Base-by-base conservation (phyloP, 2,888 invertebrate genomes). In the Axea sp. region DNA sequence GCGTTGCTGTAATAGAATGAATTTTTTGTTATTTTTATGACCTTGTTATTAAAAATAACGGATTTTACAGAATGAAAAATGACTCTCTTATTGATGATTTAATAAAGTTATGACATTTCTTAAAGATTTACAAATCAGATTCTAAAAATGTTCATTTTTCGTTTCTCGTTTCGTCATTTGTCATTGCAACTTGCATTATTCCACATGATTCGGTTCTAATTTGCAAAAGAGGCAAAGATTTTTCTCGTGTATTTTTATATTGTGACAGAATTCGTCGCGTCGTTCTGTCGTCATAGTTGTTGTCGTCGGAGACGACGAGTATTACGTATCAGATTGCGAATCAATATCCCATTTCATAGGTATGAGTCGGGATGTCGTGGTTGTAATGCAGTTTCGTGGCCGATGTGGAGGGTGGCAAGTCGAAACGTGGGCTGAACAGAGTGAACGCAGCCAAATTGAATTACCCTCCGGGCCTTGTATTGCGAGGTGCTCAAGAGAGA, bases 331-430 rank as follows among this genome's bases (percentile, higher is more conserved):
- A 80, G 82, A 83, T 84, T 82, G 80, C 83, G 78, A 82, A 84
- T 84, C 84, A 83, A 84, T 84, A 84, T 82, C 83, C 82, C 80
- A 82, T 84, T 82, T 82, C 80, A 81, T 79, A 80, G 81, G 80
- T 82, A 81, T 76, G 81, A 83, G 82, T 81, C 69, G 80, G 80
- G 81, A 82, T 81, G 81, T 81, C 80, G 79, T 80, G 78, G 80
- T 77, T 78, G 80, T 83, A 82, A 83, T 80, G 80, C 77, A 80
- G 82, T 82, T 83, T 81, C 79, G 77, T 77, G 81, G 78, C 68
- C 77, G 77, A 78, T 69, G 76, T 65, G 64, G 73, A 65, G 76
- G 69, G 75, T 57, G 81, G 62, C 77, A 69, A 79, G 59, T 78
- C 73, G 77, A 60, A 73, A 59, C 71, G 76, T 76, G 67, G 76